phyloP scores from a whole-genome alignment of 2,888 invertebrate species.

The Eilema sororculum region DNA sequence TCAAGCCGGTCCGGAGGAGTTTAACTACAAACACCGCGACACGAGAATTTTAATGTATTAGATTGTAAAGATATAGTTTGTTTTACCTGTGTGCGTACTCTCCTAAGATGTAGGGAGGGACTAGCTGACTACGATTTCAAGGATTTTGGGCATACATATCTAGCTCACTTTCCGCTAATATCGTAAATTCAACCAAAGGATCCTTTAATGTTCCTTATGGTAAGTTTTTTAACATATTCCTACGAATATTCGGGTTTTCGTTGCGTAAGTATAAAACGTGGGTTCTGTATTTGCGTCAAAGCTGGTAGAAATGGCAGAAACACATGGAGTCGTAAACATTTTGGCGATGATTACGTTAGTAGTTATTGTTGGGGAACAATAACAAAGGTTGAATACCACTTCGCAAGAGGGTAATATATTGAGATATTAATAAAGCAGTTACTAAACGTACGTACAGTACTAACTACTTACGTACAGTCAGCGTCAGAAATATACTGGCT shows the following conservation, averaged over 20 bases:
- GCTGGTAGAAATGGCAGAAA: background rate
- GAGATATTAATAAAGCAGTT: background rate
- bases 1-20: too few relatives aligned
- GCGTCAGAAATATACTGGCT: too few relatives aligned
- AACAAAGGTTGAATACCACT: conserved; percentile 4
- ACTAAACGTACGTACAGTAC: background rate
- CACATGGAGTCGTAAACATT: conserved; percentile 4
- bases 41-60: too few relatives aligned
- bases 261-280: background rate
- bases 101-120: too few relatives aligned
- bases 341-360: background rate
- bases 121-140: too few relatives aligned
- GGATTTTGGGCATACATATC: too few relatives aligned
- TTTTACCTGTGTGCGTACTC: too few relatives aligned
- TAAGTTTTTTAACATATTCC: background rate
- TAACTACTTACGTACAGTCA: too few relatives aligned
- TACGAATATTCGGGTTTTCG: background rate
- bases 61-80: too few relatives aligned
- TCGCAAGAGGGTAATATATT: background rate
- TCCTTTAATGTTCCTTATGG: background rate
- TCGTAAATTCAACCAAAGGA: background rate
- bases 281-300: background rate
- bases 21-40: too few relatives aligned
- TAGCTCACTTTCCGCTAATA: background rate
- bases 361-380: conserved; percentile 3